These are phyloP conservation scores for Amphiprion ocellaris DNA, from an alignment of 2,113 vertebrate species.

Conservation along the genomic window DNA sequence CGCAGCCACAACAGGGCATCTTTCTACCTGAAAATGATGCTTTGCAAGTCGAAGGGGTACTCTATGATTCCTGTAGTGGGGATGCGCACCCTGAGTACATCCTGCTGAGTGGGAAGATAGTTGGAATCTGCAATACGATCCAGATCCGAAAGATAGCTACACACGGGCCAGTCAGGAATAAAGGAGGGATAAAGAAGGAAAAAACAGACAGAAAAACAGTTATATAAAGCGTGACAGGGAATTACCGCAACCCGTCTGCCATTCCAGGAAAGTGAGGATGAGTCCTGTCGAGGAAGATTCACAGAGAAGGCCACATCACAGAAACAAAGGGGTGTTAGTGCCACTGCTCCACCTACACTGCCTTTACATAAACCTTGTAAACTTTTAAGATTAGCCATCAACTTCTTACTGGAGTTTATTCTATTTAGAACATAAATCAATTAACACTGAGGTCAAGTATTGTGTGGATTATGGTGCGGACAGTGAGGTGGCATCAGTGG, in stretches of 20 bases:
- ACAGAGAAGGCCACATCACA: conserved; percentile 60
- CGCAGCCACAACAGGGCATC: conserved; percentile 30
- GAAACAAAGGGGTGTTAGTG: conserved; percentile 65
- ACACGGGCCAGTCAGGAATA: conserved; percentile 56
- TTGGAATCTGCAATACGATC: conserved; percentile 93
- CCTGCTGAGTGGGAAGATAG: conserved; percentile 99
- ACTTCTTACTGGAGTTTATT: neutral
- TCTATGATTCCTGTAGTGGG: conserved; percentile 99
- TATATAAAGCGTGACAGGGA: conserved; percentile 77
- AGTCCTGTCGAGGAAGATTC: conserved; percentile 66
- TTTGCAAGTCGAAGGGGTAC: conserved; percentile 99
- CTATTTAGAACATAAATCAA: neutral
- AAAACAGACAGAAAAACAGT: conserved; percentile 73
- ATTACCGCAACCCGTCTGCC: conserved; percentile 62
- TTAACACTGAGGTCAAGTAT: conserved; percentile 7
- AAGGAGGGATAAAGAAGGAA: conserved; percentile 17
- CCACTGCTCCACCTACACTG: conserved; percentile 55
- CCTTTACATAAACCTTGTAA: conserved; percentile 11
- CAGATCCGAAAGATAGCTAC: conserved; percentile 96
- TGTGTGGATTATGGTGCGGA: conserved; percentile 40
- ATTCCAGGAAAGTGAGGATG: conserved; percentile 73
- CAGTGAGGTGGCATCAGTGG: conserved; percentile 56
- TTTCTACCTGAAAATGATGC: conserved; percentile 99
- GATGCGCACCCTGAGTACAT: conserved; percentile 97
- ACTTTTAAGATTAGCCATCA: neutral